Evolutionary conservation across 2,113 vertebrate species (phyloP).

Genomic region (Brienomyrus longianalis): DNA sequence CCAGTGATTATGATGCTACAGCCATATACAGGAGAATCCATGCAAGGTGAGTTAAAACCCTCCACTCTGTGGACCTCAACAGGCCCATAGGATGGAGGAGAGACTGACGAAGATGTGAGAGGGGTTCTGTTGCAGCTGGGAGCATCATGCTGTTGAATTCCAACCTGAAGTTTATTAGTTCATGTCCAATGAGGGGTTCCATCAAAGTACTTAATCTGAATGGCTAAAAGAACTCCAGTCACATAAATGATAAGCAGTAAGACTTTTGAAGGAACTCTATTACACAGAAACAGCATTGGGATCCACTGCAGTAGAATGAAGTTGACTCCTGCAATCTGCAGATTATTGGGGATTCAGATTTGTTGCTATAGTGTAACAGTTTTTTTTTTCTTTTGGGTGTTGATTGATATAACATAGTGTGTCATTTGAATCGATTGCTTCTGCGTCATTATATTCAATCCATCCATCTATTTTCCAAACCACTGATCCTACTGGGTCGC

Average conservation of each 20-base stretch:
- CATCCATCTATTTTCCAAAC: too few relatives aligned
- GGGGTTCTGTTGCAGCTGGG: not conserved
- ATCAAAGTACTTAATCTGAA: not conserved
- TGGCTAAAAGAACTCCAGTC: not conserved
- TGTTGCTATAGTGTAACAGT: not conserved
- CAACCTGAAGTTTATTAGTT: not conserved
- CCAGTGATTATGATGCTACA: conserved; percentile 15
- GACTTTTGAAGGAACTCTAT: not conserved
- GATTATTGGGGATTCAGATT: not conserved
- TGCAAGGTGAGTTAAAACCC: not conserved
- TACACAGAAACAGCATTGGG: not conserved
- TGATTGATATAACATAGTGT: not conserved
- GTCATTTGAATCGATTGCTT: not conserved
- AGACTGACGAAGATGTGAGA: not conserved
- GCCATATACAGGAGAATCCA: not conserved
- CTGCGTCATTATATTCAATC: not conserved
- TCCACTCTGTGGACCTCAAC: not conserved
- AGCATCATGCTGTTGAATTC: not conserved
- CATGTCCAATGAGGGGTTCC: not conserved
- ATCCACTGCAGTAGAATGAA: not conserved
- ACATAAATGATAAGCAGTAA: not conserved
- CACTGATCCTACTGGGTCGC: too few relatives aligned
- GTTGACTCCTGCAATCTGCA: not conserved
- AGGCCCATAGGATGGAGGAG: not conserved
- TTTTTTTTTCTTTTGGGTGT: not conserved